Evolutionary conservation across 2,113 vertebrate species (phyloP), one percentile per base, ranked within the genome.

Genomic region (Pipa parva): DNA sequence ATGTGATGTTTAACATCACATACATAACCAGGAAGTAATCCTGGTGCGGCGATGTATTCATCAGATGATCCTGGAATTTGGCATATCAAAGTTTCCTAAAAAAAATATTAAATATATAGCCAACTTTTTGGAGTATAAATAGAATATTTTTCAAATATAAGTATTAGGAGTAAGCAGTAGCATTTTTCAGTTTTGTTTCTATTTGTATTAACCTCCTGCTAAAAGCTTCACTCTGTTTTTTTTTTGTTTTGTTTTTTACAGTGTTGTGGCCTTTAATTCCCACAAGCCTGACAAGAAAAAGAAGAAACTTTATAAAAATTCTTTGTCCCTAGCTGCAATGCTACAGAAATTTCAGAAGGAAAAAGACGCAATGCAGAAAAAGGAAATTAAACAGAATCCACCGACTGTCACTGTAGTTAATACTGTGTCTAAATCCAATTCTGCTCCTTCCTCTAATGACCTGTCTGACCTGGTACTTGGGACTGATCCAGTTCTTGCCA

Each of bases 201-300:
- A 42, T 9, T 42, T 42, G 9, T 42, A 9, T 15, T 17, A 42
- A 42, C 20, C 20, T 2, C 45, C 13, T n/a, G 17, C 5, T 48
- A 48, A n/a, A 48, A 48, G 8, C 3, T 11, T 42, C 9, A 3
- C 17, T 3, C 21, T 17, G 6, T 28, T 45, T 45, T 13, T 52
- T 52, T 27, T 12, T 3, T 31, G 4, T 7, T 17, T 1, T 10
- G 5, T 22, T 1, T 56, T 59, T 60, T 18, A 75, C 76, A 48
- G 95, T 63, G 94, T 92, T 73, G 84, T 87, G 55, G 81, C 91
- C 73, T 89, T 99, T 74, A 97, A 92, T 76, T 84, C 90, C 61
- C 91, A 93, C 72, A 95, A 97, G 6, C 92, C 93, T 17, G 95
- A 98, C 63, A 99, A 98, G 83, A 98, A 99, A 76, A 98, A 97